phyloP scores from a whole-genome alignment of 2,797 vertebrate species.

The Simalia tracyae region DNA sequence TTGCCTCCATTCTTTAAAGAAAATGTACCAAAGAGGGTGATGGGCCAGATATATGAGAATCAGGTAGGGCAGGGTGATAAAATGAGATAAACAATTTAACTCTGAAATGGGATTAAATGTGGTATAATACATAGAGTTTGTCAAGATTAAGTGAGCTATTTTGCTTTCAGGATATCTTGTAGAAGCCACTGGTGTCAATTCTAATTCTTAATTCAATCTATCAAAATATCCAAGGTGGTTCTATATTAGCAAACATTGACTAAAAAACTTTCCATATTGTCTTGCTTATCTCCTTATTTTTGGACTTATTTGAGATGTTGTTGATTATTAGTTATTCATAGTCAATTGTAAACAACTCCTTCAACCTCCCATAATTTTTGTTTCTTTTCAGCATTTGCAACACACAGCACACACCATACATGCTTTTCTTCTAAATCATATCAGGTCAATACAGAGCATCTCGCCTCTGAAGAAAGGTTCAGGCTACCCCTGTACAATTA shows the following conservation, averaged over 20 bases:
- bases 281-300: not conserved
- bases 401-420: not conserved
- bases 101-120: not conserved
- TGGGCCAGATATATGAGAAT: not conserved
- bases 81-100: not conserved
- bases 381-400: rapidly evolving
- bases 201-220: not conserved
- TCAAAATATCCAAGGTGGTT: not conserved
- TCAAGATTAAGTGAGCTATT: not conserved
- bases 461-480: constrained; percentile 38
- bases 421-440: constrained; percentile 22
- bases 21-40: not conserved
- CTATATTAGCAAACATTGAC: not conserved
- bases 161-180: not conserved
- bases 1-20: not conserved
- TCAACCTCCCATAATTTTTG: not conserved
- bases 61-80: not conserved
- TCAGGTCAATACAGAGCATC: constrained; percentile 14
- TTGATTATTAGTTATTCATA: not conserved
- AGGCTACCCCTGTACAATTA: constrained; percentile 37
- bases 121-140: not conserved
- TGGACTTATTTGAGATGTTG: not conserved
- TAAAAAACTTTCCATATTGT: too few species aligned
- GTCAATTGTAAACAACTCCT: not conserved
- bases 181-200: not conserved